Evolutionary conservation across 2,888 invertebrate genomes (phyloP).

Genomic region (Eupsilia transversa): DNA sequence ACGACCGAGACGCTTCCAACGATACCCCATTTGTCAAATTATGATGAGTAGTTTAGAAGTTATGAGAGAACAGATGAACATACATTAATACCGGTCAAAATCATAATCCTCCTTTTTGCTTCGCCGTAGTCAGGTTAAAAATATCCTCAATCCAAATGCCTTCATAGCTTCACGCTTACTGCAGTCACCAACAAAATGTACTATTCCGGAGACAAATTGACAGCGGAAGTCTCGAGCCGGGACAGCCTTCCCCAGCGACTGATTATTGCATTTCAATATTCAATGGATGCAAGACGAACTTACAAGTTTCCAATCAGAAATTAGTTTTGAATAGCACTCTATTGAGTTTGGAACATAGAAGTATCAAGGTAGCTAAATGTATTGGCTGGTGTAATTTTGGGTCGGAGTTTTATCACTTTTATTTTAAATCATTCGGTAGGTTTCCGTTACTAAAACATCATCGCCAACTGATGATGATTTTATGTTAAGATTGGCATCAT

Average conservation of each 20-base stretch:
- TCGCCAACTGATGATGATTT: not conserved
- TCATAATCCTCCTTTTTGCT: no score
- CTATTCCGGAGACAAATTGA: conserved; percentile 76
- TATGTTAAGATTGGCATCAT: no score
- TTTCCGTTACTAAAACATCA: not conserved
- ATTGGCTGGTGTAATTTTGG: not conserved
- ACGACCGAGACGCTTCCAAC: no score
- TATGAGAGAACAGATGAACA: no score
- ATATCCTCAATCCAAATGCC: not conserved
- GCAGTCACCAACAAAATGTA: conserved; percentile 68
- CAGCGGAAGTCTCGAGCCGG: conserved; percentile 69
- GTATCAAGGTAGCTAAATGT: conserved; percentile 1
- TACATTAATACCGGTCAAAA: no score
- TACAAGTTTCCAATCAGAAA: conserved; percentile 66
- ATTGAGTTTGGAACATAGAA: conserved; percentile 21
- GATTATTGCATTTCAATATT: conserved; percentile 75
- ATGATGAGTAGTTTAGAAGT: no score
- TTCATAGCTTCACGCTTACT: conserved; percentile 29
- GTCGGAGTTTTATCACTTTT: not conserved
- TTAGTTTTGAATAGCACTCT: conserved; percentile 63
- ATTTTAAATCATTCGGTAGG: no score
- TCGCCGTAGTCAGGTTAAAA: no score
- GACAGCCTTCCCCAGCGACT: conserved; percentile 63
- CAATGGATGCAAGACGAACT: conserved; percentile 64
- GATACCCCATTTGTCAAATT: no score